phyloP scores from a whole-genome alignment of 2,113 vertebrate species.

The Nycticorax nycticorax region DNA sequence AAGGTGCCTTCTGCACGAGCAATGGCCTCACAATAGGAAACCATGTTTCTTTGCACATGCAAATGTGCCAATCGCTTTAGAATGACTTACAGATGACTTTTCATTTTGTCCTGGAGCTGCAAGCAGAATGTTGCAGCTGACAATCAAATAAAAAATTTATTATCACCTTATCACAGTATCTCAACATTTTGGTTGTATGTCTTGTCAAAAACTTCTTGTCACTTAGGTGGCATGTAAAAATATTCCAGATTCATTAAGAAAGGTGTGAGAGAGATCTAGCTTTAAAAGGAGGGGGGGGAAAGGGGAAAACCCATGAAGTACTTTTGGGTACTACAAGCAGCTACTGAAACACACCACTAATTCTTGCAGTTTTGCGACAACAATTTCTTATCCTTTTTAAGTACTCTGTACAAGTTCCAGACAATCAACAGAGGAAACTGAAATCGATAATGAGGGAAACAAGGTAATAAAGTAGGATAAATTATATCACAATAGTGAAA shows the following conservation, averaged over 20 bases:
- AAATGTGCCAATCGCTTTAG: neutral
- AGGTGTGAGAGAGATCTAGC: neutral
- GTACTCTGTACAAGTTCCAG: neutral
- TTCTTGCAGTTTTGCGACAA: neutral
- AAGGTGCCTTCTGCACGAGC: neutral
- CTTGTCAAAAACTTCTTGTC: neutral
- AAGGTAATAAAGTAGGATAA: neutral
- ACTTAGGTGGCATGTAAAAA: neutral
- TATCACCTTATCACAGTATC: neutral
- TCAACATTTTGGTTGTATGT: neutral
- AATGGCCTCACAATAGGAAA: neutral
- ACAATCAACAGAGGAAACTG: neutral
- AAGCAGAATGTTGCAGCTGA: neutral
- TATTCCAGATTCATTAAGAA: neutral
- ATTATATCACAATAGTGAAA: neutral
- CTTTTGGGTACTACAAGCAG: neutral
- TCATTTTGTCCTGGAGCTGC: neutral
- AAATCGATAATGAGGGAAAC: neutral
- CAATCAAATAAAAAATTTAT: neutral
- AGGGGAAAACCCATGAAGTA: neutral
- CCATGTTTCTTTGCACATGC: neutral
- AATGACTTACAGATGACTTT: neutral
- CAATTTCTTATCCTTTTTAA: neutral
- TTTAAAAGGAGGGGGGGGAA: neutral
- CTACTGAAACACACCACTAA: neutral